Evolutionary conservation across 2,797 vertebrate genomes (phyloP).

Genomic region (Lacerta viridis): DNA sequence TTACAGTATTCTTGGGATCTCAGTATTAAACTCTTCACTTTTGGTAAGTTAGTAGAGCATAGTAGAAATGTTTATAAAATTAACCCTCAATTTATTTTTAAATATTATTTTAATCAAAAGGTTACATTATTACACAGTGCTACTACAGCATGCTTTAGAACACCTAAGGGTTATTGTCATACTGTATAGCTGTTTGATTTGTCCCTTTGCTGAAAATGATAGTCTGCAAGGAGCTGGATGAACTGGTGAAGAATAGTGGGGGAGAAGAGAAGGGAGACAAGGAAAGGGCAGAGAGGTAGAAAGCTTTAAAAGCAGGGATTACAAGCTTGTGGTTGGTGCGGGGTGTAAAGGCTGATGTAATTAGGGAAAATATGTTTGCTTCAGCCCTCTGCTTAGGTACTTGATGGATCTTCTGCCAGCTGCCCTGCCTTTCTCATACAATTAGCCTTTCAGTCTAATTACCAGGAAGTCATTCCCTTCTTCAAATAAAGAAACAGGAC

Average conservation of each 20-base stretch:
- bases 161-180: background rate
- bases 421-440: slow-evolving; percentile 26
- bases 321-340: background rate
- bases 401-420: slow-evolving; percentile 7
- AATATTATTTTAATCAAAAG: too few species aligned
- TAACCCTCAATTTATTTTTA: too few species aligned
- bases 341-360: background rate
- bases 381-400: slow-evolving; percentile 2
- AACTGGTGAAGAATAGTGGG: background rate
- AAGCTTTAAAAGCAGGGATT: slow-evolving; percentile 4
- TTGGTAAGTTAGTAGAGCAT: too few species aligned
- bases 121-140: too few species aligned
- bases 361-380: slow-evolving; percentile 29
- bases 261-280: background rate
- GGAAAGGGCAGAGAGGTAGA: background rate
- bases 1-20: too few species aligned
- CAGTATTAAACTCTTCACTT: too few species aligned
- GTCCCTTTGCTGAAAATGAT: background rate
- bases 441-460: slow-evolving; percentile 28
- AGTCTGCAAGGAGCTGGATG: background rate
- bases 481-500: background rate
- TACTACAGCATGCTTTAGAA: background rate
- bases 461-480: background rate
- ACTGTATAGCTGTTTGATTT: background rate
- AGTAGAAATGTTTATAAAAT: too few species aligned